These are phyloP conservation scores for Paedocypris sp. DNA, from an alignment of 2,113 vertebrate genomes.

Conservation along the genomic window DNA sequence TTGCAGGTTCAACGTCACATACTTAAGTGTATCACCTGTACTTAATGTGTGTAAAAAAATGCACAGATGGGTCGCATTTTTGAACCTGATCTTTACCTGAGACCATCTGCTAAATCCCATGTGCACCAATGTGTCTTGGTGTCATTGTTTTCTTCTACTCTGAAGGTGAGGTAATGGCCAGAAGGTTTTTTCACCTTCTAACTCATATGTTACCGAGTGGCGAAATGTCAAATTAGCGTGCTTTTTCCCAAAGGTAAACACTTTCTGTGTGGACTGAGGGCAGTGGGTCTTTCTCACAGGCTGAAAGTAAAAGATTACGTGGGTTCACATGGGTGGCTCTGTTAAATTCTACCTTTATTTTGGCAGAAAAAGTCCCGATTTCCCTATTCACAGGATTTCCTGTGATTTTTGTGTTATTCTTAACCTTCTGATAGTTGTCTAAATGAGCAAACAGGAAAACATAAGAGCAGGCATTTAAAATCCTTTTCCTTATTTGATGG, in stretches of 20 bases:
- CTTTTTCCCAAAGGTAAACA: conserved; percentile 29
- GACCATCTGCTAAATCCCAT: not conserved
- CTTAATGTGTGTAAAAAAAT: too few species aligned
- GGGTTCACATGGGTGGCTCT: conserved; percentile 18
- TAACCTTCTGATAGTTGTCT: too few species aligned
- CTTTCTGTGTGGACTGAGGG: conserved; percentile 4
- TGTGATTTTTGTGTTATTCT: too few species aligned
- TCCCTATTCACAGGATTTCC: not conserved
- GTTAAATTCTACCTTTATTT: conserved; percentile 26
- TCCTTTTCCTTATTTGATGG: not conserved
- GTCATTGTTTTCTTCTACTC: conserved; percentile 1
- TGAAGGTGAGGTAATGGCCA: conserved; percentile 22
- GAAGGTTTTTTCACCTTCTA: conserved; percentile 19
- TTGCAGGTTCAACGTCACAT: too few species aligned
- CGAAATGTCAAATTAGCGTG: conserved; percentile 26
- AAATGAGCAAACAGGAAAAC: too few species aligned
- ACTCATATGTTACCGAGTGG: conserved; percentile 12
- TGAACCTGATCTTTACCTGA: not conserved
- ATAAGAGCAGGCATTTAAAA: too few species aligned
- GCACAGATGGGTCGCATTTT: too few species aligned
- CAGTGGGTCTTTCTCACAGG: conserved; percentile 10
- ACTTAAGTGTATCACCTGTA: too few species aligned
- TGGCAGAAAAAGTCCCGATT: not conserved
- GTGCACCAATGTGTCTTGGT: not conserved
- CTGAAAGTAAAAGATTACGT: conserved; percentile 33